Percentiles rank a stretch among this genome's conserved stretches.
These are phyloP conservation scores for rat (Rattus norvegicus) DNA, from an alignment of 2,113 vertebrate genomes.

Conservation along the genomic window DNA sequence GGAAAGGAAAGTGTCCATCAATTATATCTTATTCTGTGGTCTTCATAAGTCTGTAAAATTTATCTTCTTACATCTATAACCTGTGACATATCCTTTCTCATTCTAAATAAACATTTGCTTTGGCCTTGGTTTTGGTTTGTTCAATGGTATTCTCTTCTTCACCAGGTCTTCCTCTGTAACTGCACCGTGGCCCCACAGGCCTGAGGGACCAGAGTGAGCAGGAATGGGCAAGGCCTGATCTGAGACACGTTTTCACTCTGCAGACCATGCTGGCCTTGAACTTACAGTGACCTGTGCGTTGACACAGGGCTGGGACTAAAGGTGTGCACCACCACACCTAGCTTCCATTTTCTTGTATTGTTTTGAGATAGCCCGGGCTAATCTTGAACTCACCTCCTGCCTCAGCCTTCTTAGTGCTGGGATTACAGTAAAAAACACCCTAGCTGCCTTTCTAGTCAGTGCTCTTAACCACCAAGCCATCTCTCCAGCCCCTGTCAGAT, in stretches of 20 bases:
- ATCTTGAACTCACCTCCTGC: not conserved
- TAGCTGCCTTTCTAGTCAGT: not conserved
- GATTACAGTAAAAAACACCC: not conserved
- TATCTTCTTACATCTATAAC: not conserved
- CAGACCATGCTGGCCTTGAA: not conserved
- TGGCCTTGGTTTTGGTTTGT: not conserved
- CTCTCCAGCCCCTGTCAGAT: not conserved
- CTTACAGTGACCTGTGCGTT: not conserved
- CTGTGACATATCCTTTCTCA: not conserved
- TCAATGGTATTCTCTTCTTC: not conserved
- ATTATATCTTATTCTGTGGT: not conserved
- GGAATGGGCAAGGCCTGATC: not conserved
- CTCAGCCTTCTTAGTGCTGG: not conserved
- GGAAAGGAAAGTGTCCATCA: not conserved
- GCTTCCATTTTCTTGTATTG: not conserved
- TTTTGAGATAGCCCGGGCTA: not conserved
- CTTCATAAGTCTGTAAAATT: not conserved
- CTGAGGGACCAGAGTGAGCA: not conserved
- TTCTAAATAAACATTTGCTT: not conserved
- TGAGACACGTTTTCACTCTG: not conserved
- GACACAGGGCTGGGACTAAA: not conserved
- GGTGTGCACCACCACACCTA: not conserved
- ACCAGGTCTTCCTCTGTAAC: not conserved
- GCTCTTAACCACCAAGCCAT: too few species aligned
- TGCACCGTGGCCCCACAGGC: not conserved